Evolutionary conservation across 2,797 vertebrate genomes (phyloP).

Genomic region (Danionella dracula): DNA sequence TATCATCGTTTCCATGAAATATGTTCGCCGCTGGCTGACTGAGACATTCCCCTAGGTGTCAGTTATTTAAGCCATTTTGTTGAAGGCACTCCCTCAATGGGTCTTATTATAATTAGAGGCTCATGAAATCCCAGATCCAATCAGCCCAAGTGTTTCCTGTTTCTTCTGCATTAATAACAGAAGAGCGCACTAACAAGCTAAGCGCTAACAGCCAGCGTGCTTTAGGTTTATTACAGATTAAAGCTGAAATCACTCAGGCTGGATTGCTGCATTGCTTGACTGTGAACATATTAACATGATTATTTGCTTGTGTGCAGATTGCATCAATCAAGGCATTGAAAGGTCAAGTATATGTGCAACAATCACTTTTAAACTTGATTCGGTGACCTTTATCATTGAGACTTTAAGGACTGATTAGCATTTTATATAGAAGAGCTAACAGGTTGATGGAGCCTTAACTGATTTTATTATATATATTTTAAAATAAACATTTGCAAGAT

Average conservation of each 20-base stretch:
- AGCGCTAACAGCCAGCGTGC: slow-evolving; percentile 4
- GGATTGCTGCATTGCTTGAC: not conserved
- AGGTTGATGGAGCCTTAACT: slow-evolving; percentile 12
- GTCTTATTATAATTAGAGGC: slow-evolving; percentile 69
- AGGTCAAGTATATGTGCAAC: not conserved
- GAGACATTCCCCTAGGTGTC: not conserved
- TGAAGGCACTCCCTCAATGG: slow-evolving; percentile 60
- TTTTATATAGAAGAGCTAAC: slow-evolving; percentile 1
- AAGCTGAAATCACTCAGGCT: slow-evolving; percentile 6
- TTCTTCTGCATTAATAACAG: slow-evolving; percentile 64
- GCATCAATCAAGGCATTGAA: slow-evolving; percentile 8
- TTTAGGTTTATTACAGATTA: slow-evolving; percentile 26
- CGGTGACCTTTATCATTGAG: slow-evolving; percentile 11
- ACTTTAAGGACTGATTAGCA: slow-evolving; percentile 13
- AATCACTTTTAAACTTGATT: not conserved
- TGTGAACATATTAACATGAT: not conserved
- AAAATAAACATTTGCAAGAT: no score
- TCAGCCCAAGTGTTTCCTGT: slow-evolving; percentile 70
- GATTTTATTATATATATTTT: not conserved
- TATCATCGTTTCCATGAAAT: not conserved
- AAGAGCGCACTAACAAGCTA: slow-evolving; percentile 35
- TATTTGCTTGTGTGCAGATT: not conserved
- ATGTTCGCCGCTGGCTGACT: not conserved
- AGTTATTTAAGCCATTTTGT: slow-evolving; percentile 30
- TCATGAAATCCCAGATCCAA: slow-evolving; percentile 71